These are phyloP conservation scores for Leuctra nigra DNA, from an alignment of 2,888 invertebrate species.

Conservation along the genomic window DNA sequence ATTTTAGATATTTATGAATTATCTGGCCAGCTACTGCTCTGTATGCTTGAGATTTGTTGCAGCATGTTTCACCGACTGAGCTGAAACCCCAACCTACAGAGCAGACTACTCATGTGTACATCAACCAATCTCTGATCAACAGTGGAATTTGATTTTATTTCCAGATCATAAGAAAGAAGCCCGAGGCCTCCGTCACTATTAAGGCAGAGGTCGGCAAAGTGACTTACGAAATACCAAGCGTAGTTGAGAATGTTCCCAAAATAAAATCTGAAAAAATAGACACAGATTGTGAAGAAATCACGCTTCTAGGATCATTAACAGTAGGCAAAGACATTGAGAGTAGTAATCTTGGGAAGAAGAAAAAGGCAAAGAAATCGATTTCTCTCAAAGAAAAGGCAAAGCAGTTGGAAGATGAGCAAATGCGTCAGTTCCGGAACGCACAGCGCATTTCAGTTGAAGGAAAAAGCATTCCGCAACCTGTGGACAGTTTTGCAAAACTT, in stretches of 20 bases:
- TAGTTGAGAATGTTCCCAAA: conserved; percentile 31
- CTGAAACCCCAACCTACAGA: too few species aligned
- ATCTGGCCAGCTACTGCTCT: too few species aligned
- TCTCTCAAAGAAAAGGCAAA: conserved; percentile 38
- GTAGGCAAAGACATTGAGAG: conserved; percentile 40
- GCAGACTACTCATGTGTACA: too few species aligned
- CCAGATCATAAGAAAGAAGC: background rate
- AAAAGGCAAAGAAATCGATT: conserved; percentile 39
- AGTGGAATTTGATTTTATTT: background rate
- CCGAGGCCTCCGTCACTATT: background rate
- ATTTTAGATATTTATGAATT: too few species aligned
- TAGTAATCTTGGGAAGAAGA: conserved; percentile 33
- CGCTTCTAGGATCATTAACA: conserved; percentile 43
- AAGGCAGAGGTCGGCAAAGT: conserved; percentile 27
- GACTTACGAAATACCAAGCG: conserved; percentile 20
- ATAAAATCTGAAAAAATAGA: conserved; percentile 36
- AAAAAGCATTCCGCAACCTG: conserved; percentile 68
- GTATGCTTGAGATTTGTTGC: too few species aligned
- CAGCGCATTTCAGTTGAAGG: conserved; percentile 75
- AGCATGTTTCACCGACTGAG: too few species aligned
- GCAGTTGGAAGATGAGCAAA: conserved; percentile 44
- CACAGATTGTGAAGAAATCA: conserved; percentile 30
- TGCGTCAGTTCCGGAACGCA: conserved; percentile 55
- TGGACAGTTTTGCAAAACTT: conserved; percentile 63
- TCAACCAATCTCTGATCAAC: too few species aligned